Evolutionary conservation across 2,888 invertebrate species (phyloP).

Genomic region (Syrista parreyssii): DNA sequence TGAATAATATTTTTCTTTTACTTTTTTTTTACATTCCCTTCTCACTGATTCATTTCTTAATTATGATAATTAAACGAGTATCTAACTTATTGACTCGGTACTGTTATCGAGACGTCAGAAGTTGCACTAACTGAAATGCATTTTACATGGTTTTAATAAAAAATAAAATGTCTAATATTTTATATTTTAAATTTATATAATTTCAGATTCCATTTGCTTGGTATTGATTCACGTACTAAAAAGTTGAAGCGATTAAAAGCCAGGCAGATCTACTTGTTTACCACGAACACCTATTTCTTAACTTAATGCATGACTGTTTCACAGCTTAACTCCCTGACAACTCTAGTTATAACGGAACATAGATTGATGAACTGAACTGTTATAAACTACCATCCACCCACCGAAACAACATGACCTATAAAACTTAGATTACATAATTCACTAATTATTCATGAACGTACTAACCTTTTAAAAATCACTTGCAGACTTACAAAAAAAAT

Average conservation of each 20-base stretch:
- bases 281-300: not conserved
- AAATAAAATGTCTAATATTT: not conserved
- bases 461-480: not conserved
- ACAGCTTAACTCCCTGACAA: not conserved
- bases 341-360: not conserved
- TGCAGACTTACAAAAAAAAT: not conserved
- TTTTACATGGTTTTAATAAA: not conserved
- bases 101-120: not conserved
- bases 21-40: not conserved
- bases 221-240: not conserved
- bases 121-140: not conserved
- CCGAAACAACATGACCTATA: not conserved
- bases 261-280: not conserved
- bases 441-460: not conserved
- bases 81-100: not conserved
- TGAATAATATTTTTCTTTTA: not conserved
- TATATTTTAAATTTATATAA: not conserved
- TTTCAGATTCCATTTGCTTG: not conserved
- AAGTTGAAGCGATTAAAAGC: not conserved
- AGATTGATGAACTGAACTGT: not conserved
- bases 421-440: not conserved
- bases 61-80: not conserved
- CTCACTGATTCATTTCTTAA: not conserved
- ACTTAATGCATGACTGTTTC: no score
- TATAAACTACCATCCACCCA: not conserved